These are phyloP conservation scores for Ptilodon capucinus DNA, from an alignment of 2,888 invertebrate species.

Conservation along the genomic window DNA sequence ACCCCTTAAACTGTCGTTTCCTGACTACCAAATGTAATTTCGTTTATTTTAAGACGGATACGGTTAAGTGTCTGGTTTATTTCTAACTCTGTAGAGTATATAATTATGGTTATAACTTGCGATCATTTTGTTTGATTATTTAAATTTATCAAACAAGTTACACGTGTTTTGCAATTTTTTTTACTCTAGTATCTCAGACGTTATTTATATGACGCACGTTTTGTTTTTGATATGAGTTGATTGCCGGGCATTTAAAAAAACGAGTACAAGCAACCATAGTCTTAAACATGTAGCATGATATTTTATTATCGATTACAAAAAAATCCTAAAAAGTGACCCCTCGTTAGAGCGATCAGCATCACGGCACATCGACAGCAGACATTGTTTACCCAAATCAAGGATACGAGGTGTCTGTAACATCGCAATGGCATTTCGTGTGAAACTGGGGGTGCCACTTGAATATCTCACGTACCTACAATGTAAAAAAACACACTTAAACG, in stretches of 20 bases:
- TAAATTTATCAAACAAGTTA: not conserved
- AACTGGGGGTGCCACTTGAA: constrained; percentile 62
- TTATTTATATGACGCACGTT: not conserved
- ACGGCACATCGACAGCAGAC: constrained; percentile 36
- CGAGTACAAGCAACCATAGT: not conserved
- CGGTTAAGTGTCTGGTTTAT: constrained; percentile 39
- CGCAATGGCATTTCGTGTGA: constrained; percentile 55
- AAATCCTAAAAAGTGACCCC: not conserved
- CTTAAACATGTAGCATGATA: too few species aligned
- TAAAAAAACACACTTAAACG: constrained; percentile 59
- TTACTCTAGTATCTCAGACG: too few species aligned
- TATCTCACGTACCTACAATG: constrained; percentile 51
- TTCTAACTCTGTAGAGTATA: constrained; percentile 20
- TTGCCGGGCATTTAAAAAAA: not conserved
- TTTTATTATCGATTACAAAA: too few species aligned
- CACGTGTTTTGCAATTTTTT: too few species aligned
- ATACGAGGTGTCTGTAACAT: constrained; percentile 52
- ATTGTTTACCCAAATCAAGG: constrained; percentile 54
- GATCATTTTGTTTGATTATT: not conserved
- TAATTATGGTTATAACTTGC: not conserved
- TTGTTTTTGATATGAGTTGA: too few species aligned
- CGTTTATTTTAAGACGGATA: constrained; percentile 42
- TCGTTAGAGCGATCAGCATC: constrained; percentile 11
- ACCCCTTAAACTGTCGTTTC: constrained; percentile 73
- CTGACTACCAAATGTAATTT: constrained; percentile 53